A percentile compares a stretch with the other conserved stretches of the same genome.
phyloP scores from a whole-genome alignment of 2,888 invertebrate species.

The Peribatodes rhomboidaria region DNA sequence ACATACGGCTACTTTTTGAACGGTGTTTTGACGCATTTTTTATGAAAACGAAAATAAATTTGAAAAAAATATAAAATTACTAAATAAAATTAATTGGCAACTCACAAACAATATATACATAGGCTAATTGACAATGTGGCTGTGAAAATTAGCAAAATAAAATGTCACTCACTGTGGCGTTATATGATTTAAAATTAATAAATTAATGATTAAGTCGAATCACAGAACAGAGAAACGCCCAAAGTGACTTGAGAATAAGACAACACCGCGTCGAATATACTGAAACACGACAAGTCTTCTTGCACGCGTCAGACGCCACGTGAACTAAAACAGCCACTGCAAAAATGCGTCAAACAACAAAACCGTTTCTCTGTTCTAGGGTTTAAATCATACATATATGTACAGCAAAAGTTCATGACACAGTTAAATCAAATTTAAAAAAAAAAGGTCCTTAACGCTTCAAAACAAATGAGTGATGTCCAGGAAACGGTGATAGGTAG shows the following conservation, averaged over 20 bases:
- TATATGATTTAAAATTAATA: slow-evolving; percentile 76
- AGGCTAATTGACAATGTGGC: slow-evolving; percentile 87
- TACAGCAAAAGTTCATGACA: slow-evolving; percentile 70
- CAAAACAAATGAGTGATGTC: slow-evolving; percentile 69
- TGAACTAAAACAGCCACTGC: slow-evolving; percentile 27
- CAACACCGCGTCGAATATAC: slow-evolving; percentile 1
- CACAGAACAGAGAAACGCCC: slow-evolving; percentile 64
- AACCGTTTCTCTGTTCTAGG: slow-evolving; percentile 64
- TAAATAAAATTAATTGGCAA: slow-evolving; percentile 85
- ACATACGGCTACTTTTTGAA: slow-evolving; percentile 85
- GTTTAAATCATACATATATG: slow-evolving; percentile 71
- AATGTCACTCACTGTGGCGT: slow-evolving; percentile 68
- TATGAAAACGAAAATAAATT: slow-evolving; percentile 71
- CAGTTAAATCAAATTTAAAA: slow-evolving; percentile 19
- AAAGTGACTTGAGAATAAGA: slow-evolving; percentile 33
- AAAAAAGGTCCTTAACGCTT: slow-evolving; percentile 76
- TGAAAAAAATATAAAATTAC: slow-evolving; percentile 60
- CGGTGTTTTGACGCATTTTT: slow-evolving; percentile 85
- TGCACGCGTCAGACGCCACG: slow-evolving; percentile 8
- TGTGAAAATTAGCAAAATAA: slow-evolving; percentile 87
- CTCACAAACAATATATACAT: slow-evolving; percentile 86
- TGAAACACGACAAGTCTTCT: not conserved
- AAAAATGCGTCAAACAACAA: slow-evolving; percentile 34
- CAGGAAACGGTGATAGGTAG: slow-evolving; percentile 63
- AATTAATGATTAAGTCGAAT: slow-evolving; percentile 69